Evolutionary conservation across 2,113 vertebrate genomes (phyloP).

Genomic region (Aythya baeri): DNA sequence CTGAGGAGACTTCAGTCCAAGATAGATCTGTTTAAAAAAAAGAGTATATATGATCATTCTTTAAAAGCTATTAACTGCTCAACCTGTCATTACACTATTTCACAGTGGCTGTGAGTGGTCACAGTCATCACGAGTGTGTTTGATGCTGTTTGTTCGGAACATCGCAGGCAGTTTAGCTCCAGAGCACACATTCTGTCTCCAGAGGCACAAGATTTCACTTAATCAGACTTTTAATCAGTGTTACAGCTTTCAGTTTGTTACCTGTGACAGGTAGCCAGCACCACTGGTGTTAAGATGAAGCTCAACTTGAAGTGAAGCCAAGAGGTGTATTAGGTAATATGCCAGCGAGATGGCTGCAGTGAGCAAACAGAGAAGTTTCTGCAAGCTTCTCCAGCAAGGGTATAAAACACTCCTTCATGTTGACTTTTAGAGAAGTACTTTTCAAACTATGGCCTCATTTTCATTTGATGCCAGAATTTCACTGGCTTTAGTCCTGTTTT

Average conservation of each 20-base stretch:
- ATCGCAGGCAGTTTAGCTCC: neutral
- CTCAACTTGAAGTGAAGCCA: neutral
- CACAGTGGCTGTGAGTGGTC: neutral
- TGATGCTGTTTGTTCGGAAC: neutral
- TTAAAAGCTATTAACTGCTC: neutral
- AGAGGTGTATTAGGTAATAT: neutral
- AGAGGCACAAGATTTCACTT: neutral
- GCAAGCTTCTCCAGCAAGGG: neutral
- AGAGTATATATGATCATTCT: neutral
- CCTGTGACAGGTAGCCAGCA: neutral
- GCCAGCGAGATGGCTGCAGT: neutral
- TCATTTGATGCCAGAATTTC: neutral
- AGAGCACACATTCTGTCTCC: neutral
- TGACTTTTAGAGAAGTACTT: neutral
- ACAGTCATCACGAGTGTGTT: neutral
- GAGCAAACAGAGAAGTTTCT: neutral
- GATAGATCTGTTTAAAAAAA: slow-evolving; percentile 32
- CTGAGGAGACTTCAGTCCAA: neutral
- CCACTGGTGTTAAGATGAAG: neutral
- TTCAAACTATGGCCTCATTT: neutral
- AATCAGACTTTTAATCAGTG: neutral
- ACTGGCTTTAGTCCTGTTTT: neutral
- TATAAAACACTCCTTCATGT: neutral
- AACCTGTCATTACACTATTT: neutral
- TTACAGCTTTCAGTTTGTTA: neutral